Percentiles rank a stretch among this genome's conserved stretches.
Conservation (phyloP, 2,113 vertebrate species). For the Lasiurus cinereus region DNA sequence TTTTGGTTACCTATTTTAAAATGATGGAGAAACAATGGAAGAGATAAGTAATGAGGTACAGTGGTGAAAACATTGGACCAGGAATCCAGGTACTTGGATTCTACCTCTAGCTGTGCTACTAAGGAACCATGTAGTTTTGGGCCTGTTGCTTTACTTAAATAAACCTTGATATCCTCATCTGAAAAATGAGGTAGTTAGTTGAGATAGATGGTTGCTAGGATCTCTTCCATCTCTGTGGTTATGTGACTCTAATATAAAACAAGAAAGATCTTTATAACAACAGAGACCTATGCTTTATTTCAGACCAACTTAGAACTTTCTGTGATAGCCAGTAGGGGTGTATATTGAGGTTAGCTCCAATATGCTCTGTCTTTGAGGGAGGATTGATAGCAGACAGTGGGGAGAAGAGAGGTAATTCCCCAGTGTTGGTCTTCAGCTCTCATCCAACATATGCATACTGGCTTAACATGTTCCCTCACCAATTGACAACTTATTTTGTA, state of each 20-base stretch:
- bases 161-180: neutral
- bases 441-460: neutral
- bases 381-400: neutral
- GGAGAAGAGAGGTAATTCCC: neutral
- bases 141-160: neutral
- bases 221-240: neutral
- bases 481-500: neutral
- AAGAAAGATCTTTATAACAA: neutral
- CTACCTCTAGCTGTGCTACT: neutral
- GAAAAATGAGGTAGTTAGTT: neutral
- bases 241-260: neutral
- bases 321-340: neutral
- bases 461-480: neutral
- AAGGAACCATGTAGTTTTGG: neutral
- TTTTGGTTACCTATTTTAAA: slow-evolving; percentile 45
- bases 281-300: neutral
- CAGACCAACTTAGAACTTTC: neutral
- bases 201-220: neutral
- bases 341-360: neutral
- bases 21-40: neutral
- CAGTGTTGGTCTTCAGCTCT: neutral
- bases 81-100: neutral
- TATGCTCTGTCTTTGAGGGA: slow-evolving; percentile 1
- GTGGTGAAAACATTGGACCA: neutral
- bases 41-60: neutral